These are phyloP conservation scores for Syrphus vitripennis DNA, from an alignment of 2,888 invertebrate species.

Conservation along the genomic window DNA sequence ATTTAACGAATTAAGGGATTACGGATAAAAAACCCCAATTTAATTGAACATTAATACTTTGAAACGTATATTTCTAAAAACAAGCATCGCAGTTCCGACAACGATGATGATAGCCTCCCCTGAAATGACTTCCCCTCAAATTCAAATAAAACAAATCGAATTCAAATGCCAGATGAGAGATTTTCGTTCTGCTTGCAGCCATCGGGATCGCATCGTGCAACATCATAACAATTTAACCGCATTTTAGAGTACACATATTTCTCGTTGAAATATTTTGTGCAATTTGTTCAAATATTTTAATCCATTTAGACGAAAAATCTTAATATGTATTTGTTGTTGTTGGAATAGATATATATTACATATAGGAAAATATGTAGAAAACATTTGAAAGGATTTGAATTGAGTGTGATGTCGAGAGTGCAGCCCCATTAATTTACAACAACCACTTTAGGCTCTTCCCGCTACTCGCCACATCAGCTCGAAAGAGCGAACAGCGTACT, in stretches of 20 bases:
- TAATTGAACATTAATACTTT: conserved; percentile 38
- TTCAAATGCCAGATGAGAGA: neutral
- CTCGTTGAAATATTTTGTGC: conserved; percentile 31
- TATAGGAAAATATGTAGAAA: neutral
- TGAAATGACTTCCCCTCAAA: neutral
- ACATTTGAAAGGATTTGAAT: neutral
- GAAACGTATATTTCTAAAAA: neutral
- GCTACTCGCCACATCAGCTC: neutral
- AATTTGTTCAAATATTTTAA: conserved; percentile 49
- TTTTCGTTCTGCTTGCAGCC: neutral
- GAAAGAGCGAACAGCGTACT: neutral
- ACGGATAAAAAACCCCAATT: conserved; percentile 32
- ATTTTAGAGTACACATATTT: conserved; percentile 37
- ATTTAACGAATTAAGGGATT: conserved; percentile 42
- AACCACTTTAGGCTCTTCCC: conserved; percentile 25
- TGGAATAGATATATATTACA: too few species aligned
- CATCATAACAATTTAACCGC: conserved; percentile 48
- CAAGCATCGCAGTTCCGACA: conserved; percentile 6
- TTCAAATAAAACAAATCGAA: neutral
- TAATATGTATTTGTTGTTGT: conserved; percentile 4
- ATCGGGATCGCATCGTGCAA: neutral
- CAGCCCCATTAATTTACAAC: conserved; percentile 38
- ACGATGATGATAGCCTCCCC: neutral
- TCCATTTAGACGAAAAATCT: conserved; percentile 35
- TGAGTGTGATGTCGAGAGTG: conserved; percentile 2